These are phyloP conservation scores for Drosophila sulfurigaster DNA, from an alignment of 1,140 invertebrate species.

Conservation along the genomic window DNA sequence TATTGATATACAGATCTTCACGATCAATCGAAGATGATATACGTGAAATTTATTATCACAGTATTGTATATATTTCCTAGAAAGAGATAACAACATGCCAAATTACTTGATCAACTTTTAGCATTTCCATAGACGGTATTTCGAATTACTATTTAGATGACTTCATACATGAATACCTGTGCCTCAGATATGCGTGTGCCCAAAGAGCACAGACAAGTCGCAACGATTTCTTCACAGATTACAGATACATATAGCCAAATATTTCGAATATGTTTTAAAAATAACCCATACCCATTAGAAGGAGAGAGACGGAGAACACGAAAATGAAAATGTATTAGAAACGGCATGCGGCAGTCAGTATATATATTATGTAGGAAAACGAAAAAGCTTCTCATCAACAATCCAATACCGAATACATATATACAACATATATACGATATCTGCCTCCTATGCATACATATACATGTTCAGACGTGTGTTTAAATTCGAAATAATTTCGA, in stretches of 20 bases:
- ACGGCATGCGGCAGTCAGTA: constrained; percentile 49
- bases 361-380: constrained; percentile 35
- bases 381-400: constrained; percentile 45
- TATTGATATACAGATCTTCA: not conserved
- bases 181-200: constrained; percentile 63
- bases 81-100: constrained; percentile 45
- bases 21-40: not conserved
- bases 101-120: constrained; percentile 31
- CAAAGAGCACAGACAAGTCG: constrained; percentile 40
- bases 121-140: constrained; percentile 43
- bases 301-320: constrained; percentile 50
- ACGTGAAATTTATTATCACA: not conserved
- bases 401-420: constrained; percentile 47
- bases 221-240: constrained; percentile 20
- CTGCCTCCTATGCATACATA: constrained; percentile 34
- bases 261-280: constrained; percentile 82
- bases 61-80: constrained; percentile 26
- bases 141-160: constrained; percentile 73
- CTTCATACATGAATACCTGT: constrained; percentile 66
- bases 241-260: constrained; percentile 49
- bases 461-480: constrained; percentile 55
- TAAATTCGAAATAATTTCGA: constrained; percentile 84
- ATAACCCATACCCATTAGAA: constrained; percentile 75
- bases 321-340: constrained; percentile 45
- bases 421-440: constrained; percentile 9